Base-by-base conservation (phyloP, 2,113 vertebrate genomes). In the Brienomyrus brachyistius region DNA sequence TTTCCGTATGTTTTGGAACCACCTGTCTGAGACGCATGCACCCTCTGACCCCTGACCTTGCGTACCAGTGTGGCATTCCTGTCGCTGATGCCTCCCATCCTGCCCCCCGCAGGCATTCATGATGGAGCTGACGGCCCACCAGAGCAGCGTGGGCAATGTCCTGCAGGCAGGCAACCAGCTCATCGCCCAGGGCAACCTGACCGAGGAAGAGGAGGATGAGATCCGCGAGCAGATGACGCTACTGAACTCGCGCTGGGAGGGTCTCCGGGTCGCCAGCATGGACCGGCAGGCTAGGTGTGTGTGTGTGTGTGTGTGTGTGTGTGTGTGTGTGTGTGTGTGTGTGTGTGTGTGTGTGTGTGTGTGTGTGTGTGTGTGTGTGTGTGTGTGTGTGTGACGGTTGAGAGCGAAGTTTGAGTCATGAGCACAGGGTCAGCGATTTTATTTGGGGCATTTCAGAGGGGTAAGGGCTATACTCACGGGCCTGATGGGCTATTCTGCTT, bases 111-210 rank as follows among this genome's bases (percentile, higher is more conserved):
- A 99, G 98, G 91, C 89, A 88, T 99, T 99, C 88, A 99, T 99
- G 98, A 98, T 99, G 98, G 97, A 99, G 92, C 94, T 99, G 91
- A 99, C 98, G 0, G 97, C 97, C 0, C 98, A 99, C 92, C 98
- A 99, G 96, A 99, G 98, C 96, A 98, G 97, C 0, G 98, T 99
- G 91, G 98, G 98, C 51, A 98, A 95, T 0, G 97, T 99, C 90
- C 96, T 99, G 52, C 98, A 99, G 93, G 98, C 97, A 0, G 98
- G 98, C 13, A 99, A 98, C 94, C 98, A 98, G 47, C 95, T 99
- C 89, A 97, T 99, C 51, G 97, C 97, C 5, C 97, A 99, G 91
- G 98, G 98, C 70, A 96, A 96, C 92, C 95, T 99, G 88, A 97
- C 96, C 0, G 96, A 97, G 0, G 98, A 99, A 90, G 98, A 99